Percentiles rank a stretch among this genome's conserved stretches.
These are phyloP conservation scores for Nipponia nippon DNA, from an alignment of 2,113 vertebrate species.

Conservation along the genomic window DNA sequence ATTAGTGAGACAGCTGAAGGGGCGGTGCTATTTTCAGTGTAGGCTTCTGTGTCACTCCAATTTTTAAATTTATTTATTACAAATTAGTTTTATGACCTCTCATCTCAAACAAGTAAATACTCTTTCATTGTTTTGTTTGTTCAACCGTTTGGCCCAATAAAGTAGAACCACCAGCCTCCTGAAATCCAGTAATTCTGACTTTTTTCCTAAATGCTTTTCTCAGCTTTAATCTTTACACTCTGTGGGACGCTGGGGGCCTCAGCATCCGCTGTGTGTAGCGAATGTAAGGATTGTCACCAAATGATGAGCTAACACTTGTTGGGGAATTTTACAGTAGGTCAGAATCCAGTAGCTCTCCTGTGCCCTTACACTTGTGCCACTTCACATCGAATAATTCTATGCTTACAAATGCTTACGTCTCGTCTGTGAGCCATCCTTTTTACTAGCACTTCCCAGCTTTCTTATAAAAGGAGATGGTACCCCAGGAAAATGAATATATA, in stretches of 20 bases:
- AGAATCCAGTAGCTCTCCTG: neutral
- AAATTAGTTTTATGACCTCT: neutral
- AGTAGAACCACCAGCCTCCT: neutral
- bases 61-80: neutral
- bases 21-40: neutral
- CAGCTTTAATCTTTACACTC: neutral
- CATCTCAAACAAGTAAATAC: neutral
- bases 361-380: neutral
- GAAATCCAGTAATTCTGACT: neutral
- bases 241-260: neutral
- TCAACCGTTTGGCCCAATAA: neutral
- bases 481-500: neutral
- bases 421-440: neutral
- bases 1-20: neutral
- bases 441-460: neutral
- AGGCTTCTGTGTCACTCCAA: neutral
- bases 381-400: rapidly evolving
- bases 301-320: neutral
- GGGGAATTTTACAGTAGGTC: neutral
- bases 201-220: neutral
- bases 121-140: neutral
- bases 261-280: neutral
- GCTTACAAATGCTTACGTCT: neutral
- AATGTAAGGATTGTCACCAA: neutral
- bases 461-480: neutral